These are phyloP conservation scores for Graphium colonna DNA, from an alignment of 2,888 invertebrate genomes.

Conservation along the genomic window DNA sequence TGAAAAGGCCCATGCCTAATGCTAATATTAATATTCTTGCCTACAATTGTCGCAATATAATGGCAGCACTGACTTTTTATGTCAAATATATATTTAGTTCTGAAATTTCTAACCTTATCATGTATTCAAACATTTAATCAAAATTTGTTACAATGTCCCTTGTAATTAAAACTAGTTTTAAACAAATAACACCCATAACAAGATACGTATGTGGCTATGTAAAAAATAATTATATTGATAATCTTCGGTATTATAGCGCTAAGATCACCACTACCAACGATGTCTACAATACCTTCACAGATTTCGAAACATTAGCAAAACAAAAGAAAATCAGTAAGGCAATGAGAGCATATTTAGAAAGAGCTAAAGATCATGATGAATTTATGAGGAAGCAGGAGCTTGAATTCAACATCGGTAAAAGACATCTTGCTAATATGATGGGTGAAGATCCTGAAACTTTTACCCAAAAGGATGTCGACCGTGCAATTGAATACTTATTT, in stretches of 20 bases:
- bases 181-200: slow-evolving; percentile 43
- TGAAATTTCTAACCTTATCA: too few species aligned
- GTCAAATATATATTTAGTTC: too few species aligned
- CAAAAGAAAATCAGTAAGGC: slow-evolving; percentile 89
- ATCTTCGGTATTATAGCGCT: slow-evolving; percentile 43
- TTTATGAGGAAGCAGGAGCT: slow-evolving; percentile 89
- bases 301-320: slow-evolving; percentile 67
- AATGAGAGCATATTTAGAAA: slow-evolving; percentile 92
- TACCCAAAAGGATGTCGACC: slow-evolving; percentile 91
- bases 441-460: slow-evolving; percentile 94
- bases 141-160: slow-evolving; percentile 45
- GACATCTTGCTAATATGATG: slow-evolving; percentile 99
- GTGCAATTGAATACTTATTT: slow-evolving; percentile 95
- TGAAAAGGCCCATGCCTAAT: too few species aligned
- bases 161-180: slow-evolving; percentile 39
- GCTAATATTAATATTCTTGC: too few species aligned
- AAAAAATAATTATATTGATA: slow-evolving; percentile 36
- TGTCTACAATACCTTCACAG: slow-evolving; percentile 50
- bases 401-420: slow-evolving; percentile 94
- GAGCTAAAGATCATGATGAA: slow-evolving; percentile 88
- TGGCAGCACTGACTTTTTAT: too few species aligned
- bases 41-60: too few species aligned
- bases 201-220: slow-evolving; percentile 36
- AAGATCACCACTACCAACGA: slow-evolving; percentile 38
- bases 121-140: neutral